Conservation (phyloP, 2,888 invertebrate genomes). For the Coleophora flavipennella region DNA sequence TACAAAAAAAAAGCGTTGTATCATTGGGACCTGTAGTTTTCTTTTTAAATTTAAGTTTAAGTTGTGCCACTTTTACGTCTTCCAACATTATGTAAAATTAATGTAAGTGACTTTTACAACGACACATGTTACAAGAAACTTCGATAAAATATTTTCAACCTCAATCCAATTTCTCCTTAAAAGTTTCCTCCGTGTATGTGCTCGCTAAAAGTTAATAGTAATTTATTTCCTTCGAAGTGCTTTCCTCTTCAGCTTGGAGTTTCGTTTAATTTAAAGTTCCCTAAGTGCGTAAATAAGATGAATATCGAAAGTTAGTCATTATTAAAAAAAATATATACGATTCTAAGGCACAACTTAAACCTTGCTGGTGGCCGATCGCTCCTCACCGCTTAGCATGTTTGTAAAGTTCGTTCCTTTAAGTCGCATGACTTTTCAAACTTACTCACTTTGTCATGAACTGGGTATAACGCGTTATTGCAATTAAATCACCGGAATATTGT, state of each 20-base stretch:
- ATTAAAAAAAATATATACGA: conserved; percentile 11
- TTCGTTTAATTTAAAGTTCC: conserved; percentile 42
- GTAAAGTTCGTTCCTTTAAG: conserved; percentile 52
- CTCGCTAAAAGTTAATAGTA: conserved; percentile 35
- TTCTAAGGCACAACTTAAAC: conserved; percentile 55
- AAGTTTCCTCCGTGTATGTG: conserved; percentile 36
- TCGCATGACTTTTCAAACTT: conserved; percentile 61
- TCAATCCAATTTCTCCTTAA: conserved; percentile 19
- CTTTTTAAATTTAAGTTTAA: conserved; percentile 38
- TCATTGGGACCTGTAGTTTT: conserved; percentile 42
- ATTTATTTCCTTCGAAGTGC: conserved; percentile 36
- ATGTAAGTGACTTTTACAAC: conserved; percentile 4
- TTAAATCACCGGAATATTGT: conserved; percentile 48
- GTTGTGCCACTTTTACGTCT: conserved; percentile 40
- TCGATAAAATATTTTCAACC: conserved; percentile 21
- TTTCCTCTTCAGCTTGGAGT: conserved; percentile 27
- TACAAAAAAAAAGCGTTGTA: conserved; percentile 43
- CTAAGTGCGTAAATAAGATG: conserved; percentile 20
- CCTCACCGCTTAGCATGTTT: conserved; percentile 65
- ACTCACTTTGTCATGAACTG: conserved; percentile 56
- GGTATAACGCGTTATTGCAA: conserved; percentile 56
- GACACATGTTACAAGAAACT: conserved; percentile 10
- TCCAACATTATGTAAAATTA: conserved; percentile 6
- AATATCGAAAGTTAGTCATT: no score
- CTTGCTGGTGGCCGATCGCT: conserved; percentile 58